phyloP scores from a whole-genome alignment of 2,888 invertebrate species.

The Aporophyla lueneburgensis region DNA sequence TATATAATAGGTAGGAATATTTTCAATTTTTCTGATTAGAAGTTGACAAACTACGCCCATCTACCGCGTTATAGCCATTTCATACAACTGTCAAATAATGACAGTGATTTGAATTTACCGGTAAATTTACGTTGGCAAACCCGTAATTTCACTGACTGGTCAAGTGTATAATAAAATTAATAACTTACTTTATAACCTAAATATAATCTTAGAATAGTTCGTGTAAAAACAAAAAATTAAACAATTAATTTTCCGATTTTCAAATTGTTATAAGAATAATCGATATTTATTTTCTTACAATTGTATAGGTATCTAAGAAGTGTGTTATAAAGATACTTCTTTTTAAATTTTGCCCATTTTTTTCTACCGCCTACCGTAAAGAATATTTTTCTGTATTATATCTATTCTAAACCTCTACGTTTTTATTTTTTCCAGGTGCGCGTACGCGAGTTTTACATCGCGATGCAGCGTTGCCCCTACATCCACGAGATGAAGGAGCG shows the following conservation, averaged over 20 bases:
- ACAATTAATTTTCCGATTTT: neutral
- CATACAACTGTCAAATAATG: neutral
- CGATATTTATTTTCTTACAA: neutral
- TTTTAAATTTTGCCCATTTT: too few species aligned
- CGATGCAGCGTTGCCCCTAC: conserved; percentile 97
- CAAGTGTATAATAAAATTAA: too few species aligned
- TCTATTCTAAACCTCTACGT: neutral
- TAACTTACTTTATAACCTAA: neutral
- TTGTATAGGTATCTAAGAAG: neutral
- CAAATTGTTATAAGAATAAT: neutral
- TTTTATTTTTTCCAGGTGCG: conserved; percentile 79
- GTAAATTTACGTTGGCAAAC: neutral
- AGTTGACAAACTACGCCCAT: neutral
- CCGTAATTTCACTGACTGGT: neutral
- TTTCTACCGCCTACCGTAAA: too few species aligned
- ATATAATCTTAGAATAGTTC: neutral
- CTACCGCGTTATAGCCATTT: neutral
- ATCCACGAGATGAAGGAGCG: conserved; percentile 98
- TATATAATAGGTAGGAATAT: neutral
- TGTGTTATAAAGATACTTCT: neutral
- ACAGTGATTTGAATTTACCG: neutral
- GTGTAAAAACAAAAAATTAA: neutral
- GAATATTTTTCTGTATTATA: too few species aligned
- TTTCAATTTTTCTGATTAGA: too few species aligned
- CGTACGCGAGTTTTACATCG: conserved; percentile 91